phyloP scores from a whole-genome alignment of 2,888 invertebrate species.

The Sinohyriopsis cumingii region DNA sequence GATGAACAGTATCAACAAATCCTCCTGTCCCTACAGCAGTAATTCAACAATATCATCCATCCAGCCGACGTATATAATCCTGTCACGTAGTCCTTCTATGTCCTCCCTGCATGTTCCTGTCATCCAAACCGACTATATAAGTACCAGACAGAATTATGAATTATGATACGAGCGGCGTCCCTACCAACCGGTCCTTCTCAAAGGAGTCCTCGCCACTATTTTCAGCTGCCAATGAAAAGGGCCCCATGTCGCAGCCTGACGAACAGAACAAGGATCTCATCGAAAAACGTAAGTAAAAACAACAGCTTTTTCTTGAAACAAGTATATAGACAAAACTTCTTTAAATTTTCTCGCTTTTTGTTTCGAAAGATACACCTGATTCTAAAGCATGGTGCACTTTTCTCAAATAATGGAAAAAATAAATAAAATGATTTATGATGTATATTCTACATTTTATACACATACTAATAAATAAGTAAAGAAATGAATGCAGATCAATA shows the following conservation, averaged over 20 bases:
- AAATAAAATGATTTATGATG: no score
- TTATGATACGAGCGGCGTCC: constrained; percentile 23
- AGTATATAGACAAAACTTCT: no score
- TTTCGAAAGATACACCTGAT: no score
- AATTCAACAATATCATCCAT: constrained; percentile 35
- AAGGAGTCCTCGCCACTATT: constrained; percentile 16
- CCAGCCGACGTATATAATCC: constrained; percentile 51
- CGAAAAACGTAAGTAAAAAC: constrained; percentile 5
- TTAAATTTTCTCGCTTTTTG: no score
- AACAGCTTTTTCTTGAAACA: no score
- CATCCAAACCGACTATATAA: constrained; percentile 15
- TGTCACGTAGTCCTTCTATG: constrained; percentile 45
- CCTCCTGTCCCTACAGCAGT: constrained; percentile 45
- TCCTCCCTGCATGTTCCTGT: constrained; percentile 32
- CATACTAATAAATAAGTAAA: no score
- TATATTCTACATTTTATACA: no score
- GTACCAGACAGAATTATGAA: constrained; percentile 33
- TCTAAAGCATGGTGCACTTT: no score
- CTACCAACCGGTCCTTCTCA: constrained; percentile 27
- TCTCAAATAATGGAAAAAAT: no score
- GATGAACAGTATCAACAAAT: constrained; percentile 32
- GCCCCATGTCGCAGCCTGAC: constrained; percentile 8
- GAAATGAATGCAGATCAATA: no score
- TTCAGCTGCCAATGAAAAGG: background rate
- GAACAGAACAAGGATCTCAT: constrained; percentile 10